Evolutionary conservation across 1,140 invertebrate species (phyloP).

Genomic region (Idris sp.): DNA sequence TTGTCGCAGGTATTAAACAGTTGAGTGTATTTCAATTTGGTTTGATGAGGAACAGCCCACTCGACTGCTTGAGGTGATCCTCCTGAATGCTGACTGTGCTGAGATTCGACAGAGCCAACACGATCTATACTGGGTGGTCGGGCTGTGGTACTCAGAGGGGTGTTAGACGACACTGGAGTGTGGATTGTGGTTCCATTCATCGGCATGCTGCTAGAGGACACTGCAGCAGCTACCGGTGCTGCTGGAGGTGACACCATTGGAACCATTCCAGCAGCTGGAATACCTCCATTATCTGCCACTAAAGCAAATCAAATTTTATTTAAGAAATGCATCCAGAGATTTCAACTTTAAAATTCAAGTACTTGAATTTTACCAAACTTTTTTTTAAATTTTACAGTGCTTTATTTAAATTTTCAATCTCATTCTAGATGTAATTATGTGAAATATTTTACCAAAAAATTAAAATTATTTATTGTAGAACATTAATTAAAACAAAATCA

Average conservation of each 20-base stretch:
- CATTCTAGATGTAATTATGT: too few relatives aligned
- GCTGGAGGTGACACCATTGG: conserved; percentile 62
- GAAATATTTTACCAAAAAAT: too few relatives aligned
- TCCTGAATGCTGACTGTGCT: conserved; percentile 73
- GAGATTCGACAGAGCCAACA: conserved; percentile 75
- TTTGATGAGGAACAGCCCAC: conserved; percentile 93
- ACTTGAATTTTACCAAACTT: too few relatives aligned
- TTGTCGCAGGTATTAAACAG: conserved; percentile 95
- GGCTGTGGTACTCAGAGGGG: conserved; percentile 77
- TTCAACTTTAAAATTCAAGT: too few relatives aligned
- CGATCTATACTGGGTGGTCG: conserved; percentile 77
- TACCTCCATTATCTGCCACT: conserved; percentile 52
- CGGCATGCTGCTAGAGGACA: conserved; percentile 47
- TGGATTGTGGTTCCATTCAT: conserved; percentile 69
- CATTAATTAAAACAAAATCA: too few relatives aligned
- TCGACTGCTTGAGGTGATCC: conserved; percentile 79
- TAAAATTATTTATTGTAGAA: too few relatives aligned
- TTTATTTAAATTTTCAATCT: too few relatives aligned
- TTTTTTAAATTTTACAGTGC: too few relatives aligned
- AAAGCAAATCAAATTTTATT: background rate
- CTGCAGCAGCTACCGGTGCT: conserved; percentile 42
- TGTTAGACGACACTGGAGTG: conserved; percentile 75
- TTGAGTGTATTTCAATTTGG: conserved; percentile 96
- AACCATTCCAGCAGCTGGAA: conserved; percentile 62
- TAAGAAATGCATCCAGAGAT: too few relatives aligned